These are phyloP conservation scores for Acromyrmex echinatior DNA, from an alignment of 1,140 invertebrate species.

Conservation along the genomic window DNA sequence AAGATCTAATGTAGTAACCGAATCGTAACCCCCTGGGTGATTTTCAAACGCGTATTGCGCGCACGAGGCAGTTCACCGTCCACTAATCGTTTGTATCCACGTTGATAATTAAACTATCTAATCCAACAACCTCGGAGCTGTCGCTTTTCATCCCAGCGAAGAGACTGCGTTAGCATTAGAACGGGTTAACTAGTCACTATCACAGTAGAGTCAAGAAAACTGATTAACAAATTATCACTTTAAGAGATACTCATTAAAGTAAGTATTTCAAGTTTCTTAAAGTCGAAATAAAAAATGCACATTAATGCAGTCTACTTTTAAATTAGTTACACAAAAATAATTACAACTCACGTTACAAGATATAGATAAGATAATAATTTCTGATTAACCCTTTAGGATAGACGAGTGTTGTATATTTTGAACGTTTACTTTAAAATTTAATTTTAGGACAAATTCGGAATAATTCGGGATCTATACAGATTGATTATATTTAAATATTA, in stretches of 20 bases:
- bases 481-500: too few species aligned
- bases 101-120: constrained; percentile 44
- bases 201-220: not conserved
- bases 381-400: too few species aligned
- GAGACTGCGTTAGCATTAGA: constrained; percentile 3
- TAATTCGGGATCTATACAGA: too few species aligned
- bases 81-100: constrained; percentile 33
- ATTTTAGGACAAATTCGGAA: too few species aligned
- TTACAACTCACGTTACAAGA: not conserved
- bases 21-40: constrained; percentile 3
- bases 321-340: not conserved
- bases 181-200: not conserved
- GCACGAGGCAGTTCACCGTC: not conserved
- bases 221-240: constrained; percentile 14
- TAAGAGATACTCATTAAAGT: constrained; percentile 1
- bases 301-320: not conserved
- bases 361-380: not conserved
- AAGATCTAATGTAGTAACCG: constrained; percentile 23
- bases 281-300: not conserved
- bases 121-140: constrained; percentile 23
- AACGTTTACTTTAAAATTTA: too few species aligned
- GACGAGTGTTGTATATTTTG: too few species aligned
- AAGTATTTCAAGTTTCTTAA: constrained; percentile 10
- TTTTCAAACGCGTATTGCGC: not conserved
- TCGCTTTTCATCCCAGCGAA: constrained; percentile 6